These are phyloP conservation scores for Eretmochelys imbricata DNA, from an alignment of 2,113 vertebrate genomes.

Conservation along the genomic window DNA sequence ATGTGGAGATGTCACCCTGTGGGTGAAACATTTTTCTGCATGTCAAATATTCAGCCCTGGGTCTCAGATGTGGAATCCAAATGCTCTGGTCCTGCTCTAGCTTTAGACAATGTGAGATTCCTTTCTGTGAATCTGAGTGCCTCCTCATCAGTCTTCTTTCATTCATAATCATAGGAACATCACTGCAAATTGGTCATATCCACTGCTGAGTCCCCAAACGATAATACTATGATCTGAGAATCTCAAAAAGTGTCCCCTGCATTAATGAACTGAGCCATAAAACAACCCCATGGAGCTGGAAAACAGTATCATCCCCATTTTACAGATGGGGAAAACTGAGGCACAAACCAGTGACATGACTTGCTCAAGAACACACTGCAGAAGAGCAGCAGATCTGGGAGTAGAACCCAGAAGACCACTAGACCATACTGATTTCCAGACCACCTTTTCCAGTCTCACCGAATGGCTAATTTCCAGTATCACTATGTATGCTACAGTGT, in stretches of 20 bases:
- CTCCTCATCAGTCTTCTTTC: slow-evolving; percentile 65
- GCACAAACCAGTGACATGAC: not conserved
- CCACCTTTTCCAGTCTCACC: not conserved
- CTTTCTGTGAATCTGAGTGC: slow-evolving; percentile 57
- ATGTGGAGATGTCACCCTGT: slow-evolving; percentile 63
- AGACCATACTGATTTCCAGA: not conserved
- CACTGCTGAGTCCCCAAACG: slow-evolving; percentile 51
- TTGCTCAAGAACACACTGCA: fast-evolving
- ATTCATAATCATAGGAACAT: slow-evolving; percentile 65
- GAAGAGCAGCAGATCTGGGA: not conserved
- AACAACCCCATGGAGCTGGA: not conserved
- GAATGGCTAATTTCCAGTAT: not conserved
- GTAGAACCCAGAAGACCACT: not conserved
- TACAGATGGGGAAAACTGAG: not conserved
- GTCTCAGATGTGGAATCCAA: slow-evolving; percentile 69
- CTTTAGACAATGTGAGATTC: slow-evolving; percentile 71
- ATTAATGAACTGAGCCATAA: fast-evolving
- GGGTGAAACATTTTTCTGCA: slow-evolving; percentile 57
- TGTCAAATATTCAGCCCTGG: slow-evolving; percentile 66
- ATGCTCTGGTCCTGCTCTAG: slow-evolving; percentile 46
- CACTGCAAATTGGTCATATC: slow-evolving; percentile 64
- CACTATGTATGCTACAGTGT: not conserved
- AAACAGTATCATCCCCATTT: not conserved
- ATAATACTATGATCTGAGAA: slow-evolving; percentile 8
- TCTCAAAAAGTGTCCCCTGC: not conserved